Percentiles rank a stretch among this genome's conserved stretches.
Conservation (phyloP, 2,888 invertebrate genomes). For the Axea sp. region DNA sequence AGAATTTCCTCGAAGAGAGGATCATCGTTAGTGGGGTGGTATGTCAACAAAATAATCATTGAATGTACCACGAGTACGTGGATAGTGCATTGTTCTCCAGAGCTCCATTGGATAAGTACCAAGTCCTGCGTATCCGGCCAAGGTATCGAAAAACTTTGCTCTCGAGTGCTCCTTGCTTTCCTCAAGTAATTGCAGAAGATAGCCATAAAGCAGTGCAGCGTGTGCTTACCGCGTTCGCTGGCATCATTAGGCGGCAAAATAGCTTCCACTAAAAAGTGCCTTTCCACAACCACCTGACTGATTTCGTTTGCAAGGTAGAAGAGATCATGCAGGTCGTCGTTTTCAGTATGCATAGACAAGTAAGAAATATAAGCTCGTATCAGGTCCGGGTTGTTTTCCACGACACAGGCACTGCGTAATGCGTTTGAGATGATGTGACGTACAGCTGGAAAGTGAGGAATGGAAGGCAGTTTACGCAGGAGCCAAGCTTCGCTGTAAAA, state of each 20-base stretch:
- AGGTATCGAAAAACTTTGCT: slow-evolving; percentile 80
- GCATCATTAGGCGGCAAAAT: slow-evolving; percentile 84
- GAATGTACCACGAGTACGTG: slow-evolving; percentile 91
- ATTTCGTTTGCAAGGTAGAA: slow-evolving; percentile 88
- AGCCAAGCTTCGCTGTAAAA: slow-evolving; percentile 81
- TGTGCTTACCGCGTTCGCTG: slow-evolving; percentile 79
- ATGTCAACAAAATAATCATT: slow-evolving; percentile 89
- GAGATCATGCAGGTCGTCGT: slow-evolving; percentile 84
- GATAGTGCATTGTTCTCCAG: slow-evolving; percentile 87
- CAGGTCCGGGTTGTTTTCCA: slow-evolving; percentile 92
- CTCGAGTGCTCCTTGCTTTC: slow-evolving; percentile 84
- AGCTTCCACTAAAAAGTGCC: slow-evolving; percentile 91
- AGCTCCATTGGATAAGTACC: slow-evolving; percentile 88
- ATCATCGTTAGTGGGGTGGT: slow-evolving; percentile 81
- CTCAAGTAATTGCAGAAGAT: slow-evolving; percentile 89
- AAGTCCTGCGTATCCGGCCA: slow-evolving; percentile 88
- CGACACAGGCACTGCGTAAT: slow-evolving; percentile 92
- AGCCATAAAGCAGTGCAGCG: slow-evolving; percentile 85
- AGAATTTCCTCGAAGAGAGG: slow-evolving; percentile 82
- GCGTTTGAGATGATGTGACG: slow-evolving; percentile 85
- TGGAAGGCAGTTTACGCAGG: slow-evolving; percentile 84
- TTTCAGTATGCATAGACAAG: slow-evolving; percentile 86
- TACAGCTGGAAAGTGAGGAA: slow-evolving; percentile 89
- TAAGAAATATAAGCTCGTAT: slow-evolving; percentile 92
- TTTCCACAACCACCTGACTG: slow-evolving; percentile 94